Conservation (phyloP, 2,113 vertebrate genomes). For the Accipiter virgatus region DNA sequence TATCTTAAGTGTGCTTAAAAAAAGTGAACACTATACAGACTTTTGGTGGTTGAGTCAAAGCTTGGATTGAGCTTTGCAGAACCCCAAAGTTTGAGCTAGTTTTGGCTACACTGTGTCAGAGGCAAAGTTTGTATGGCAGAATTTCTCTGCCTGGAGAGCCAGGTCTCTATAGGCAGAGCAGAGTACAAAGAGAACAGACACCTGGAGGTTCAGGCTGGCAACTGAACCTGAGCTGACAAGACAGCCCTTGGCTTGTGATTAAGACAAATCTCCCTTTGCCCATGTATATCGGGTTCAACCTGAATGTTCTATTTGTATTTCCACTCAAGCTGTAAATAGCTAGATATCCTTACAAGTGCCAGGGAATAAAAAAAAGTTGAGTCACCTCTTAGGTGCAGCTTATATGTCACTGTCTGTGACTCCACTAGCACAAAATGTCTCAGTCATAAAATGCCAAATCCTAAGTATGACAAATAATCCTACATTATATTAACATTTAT, state of each 20-base stretch:
- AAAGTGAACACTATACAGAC: background rate
- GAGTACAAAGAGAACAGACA: background rate
- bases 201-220: background rate
- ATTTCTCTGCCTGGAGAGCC: background rate
- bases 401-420: background rate
- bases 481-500: conserved; percentile 37
- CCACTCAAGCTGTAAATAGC: background rate
- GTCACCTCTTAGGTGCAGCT: background rate
- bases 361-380: background rate
- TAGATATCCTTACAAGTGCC: background rate
- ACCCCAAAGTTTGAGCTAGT: background rate
- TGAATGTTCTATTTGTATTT: background rate
- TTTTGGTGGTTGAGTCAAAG: background rate
- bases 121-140: background rate
- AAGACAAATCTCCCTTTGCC: background rate
- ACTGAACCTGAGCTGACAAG: background rate
- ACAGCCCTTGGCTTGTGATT: background rate
- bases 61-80: background rate
- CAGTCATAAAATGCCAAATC: background rate
- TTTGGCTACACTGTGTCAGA: background rate
- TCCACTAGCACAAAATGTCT: background rate
- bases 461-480: conserved; percentile 2
- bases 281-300: background rate
- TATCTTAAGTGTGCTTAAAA: background rate
- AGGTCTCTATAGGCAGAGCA: background rate